Base-by-base conservation (phyloP, 1,140 invertebrate genomes). In the Eciton burchellii region DNA sequence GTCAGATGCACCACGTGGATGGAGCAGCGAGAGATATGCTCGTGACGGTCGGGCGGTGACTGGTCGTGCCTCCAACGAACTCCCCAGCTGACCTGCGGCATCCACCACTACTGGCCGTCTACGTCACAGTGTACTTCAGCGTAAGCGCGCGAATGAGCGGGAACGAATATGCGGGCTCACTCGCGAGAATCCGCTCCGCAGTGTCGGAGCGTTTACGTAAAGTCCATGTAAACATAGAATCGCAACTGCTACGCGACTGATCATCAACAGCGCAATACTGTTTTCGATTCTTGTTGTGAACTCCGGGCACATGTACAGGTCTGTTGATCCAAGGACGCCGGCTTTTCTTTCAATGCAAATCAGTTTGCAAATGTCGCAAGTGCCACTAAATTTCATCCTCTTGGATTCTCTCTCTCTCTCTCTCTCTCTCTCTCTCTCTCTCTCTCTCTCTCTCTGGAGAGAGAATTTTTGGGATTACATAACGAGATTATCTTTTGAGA, bases 1-100 rank as follows among this genome's bases (percentile, higher is more conserved):
- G 66, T 70, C 82, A 83, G 82, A 84, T 86, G 26, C 86, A 87
- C 82, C 86, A 87, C 82, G 89, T 88, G 83, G 82, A 71, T 82
- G 85, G 72, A 54, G 85, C 81, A 83, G 81, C 84, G 81, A 82
- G 72, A 88, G 88, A 83, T 89, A 85, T 84, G 70, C 84, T 85
- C 86, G 77, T 81, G 81, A 82, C 83, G 57, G 60, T 62, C 83
- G 68, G 84, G 71, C 77, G 77, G 83, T 68, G 62, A 79, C 74
- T 85, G 88, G 88, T 89, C 90, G 89, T 89, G 90, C 88, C 90
- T 91, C 85, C 90, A 16, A 81, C 76, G 52, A 60, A 66, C 84
- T 87, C 83, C 81, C 84, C 79, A 74, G 60, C 56, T 66, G 57
- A 70, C 68, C 49, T 81, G 65, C 88, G 59, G 41, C 63, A 85